Base-by-base conservation (phyloP, 2,113 vertebrate genomes). In the Trematomus loennbergii region DNA sequence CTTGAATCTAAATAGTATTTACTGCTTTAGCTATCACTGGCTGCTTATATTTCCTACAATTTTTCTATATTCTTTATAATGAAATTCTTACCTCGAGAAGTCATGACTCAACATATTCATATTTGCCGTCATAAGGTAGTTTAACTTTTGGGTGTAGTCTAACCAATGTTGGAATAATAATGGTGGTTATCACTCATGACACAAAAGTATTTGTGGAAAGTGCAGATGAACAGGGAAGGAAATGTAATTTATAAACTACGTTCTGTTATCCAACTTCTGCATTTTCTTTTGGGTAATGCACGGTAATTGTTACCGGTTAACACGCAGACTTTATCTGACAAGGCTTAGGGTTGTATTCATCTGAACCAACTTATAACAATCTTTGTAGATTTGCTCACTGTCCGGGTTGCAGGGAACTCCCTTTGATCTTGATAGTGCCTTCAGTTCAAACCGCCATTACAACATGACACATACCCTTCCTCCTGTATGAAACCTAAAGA, bases 231-330 rank as follows among this genome's bases (percentile, higher is more conserved):
- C 18, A 8, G 16, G 18, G 59, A 77, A 58, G 85, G 75, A 83
- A 79, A 64, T 82, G 7, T 0, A 15, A 36, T 52, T 69, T 12
- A 55, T 11, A 33, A 68, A 0, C 13, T n/a, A n/a, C 4, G 52
- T 67, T 58, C 11, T n/a, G 55, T 11, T 0, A 33, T 12, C 5
- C 59, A 59, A 58, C 78, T 87, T 84, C 72, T 75, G 25, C 75
- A 78, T 80, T 66, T 62, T 45, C 18, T 12, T 55, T 29, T 61
- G 3, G 11, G 6, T 33, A 49, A 12, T 49, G 49, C 1, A 55
- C 1, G 1, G 49, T 62, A 66, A 50, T 6, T 20, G 18, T 86
- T 84, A 64, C 72, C 2, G 40, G 75, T 75, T 20, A 2, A 5
- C 25, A 50, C 8, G 15, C 7, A 12, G 17, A 5, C 9, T 9